These are phyloP conservation scores for Erpornis zantholeuca DNA, from an alignment of 2,113 vertebrate species.

Conservation along the genomic window DNA sequence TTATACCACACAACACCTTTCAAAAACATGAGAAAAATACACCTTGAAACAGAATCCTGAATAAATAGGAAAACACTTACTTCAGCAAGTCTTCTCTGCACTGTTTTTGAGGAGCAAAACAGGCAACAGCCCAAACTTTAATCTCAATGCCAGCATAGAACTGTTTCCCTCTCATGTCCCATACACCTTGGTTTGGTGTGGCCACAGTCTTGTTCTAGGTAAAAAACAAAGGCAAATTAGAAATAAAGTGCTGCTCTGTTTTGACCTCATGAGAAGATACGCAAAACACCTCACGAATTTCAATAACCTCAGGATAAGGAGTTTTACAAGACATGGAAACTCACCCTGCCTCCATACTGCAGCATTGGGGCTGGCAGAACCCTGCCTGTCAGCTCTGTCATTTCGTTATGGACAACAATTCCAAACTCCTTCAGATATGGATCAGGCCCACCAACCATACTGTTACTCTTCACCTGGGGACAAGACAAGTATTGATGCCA, in stretches of 20 bases:
- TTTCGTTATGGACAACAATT: conserved; percentile 97
- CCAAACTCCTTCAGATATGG: conserved; percentile 98
- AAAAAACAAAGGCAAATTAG: conserved; percentile 43
- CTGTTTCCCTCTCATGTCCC: conserved; percentile 99
- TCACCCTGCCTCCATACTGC: conserved; percentile 98
- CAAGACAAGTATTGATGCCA: neutral
- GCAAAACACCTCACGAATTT: neutral
- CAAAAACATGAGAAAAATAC: neutral
- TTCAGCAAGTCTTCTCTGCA: conserved; percentile 97
- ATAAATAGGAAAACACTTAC: conserved; percentile 80
- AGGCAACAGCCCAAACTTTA: conserved; percentile 99
- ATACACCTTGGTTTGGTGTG: conserved; percentile 98
- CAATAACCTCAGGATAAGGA: neutral
- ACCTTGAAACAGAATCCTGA: neutral
- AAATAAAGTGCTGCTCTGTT: neutral
- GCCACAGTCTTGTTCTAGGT: conserved; percentile 97
- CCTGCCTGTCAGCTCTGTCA: conserved; percentile 95
- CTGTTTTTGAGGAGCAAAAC: conserved; percentile 98
- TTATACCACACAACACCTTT: neutral
- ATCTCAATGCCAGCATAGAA: conserved; percentile 99
- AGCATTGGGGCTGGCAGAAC: conserved; percentile 98
- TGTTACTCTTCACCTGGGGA: conserved; percentile 95
- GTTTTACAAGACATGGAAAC: conserved; percentile 21
- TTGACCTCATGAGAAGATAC: neutral
- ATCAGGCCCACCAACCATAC: conserved; percentile 97